Evolutionary conservation across 2,113 vertebrate genomes (phyloP).

Genomic region (Alethe castanea): DNA sequence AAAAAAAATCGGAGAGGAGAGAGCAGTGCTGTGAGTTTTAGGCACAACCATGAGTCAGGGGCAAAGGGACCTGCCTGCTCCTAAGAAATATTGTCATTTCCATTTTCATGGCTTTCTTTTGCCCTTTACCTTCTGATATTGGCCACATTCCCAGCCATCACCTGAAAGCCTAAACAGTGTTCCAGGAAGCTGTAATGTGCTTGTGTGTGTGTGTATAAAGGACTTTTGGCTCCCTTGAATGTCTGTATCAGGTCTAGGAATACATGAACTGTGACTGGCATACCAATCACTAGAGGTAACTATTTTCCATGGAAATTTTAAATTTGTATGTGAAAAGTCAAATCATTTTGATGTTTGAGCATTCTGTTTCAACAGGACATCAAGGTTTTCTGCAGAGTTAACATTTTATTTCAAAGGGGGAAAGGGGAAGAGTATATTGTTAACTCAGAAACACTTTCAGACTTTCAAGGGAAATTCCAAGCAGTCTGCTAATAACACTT

Average conservation of each 20-base stretch:
- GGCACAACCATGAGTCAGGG: not conserved
- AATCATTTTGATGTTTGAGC: not conserved
- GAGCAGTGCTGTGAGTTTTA: not conserved
- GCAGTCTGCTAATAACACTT: constrained; percentile 54
- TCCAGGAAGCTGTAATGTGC: constrained; percentile 43
- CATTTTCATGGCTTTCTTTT: constrained; percentile 37
- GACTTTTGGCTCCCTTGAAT: constrained; percentile 15
- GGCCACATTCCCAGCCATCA: constrained; percentile 55
- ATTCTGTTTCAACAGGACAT: constrained; percentile 17
- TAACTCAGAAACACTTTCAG: constrained; percentile 40
- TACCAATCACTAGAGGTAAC: constrained; percentile 23
- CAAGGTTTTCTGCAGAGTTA: constrained; percentile 9
- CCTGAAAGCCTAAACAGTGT: constrained; percentile 49
- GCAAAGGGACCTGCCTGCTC: not conserved
- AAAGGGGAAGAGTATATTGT: constrained; percentile 1
- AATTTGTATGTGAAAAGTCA: constrained; percentile 44
- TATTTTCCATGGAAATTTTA: constrained; percentile 38
- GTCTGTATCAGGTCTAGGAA: constrained; percentile 23
- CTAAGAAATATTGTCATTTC: not conserved
- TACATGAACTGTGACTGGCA: constrained; percentile 31
- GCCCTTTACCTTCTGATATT: constrained; percentile 49
- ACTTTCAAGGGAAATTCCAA: constrained; percentile 42
- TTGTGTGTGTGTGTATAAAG: not conserved
- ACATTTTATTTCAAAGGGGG: not conserved
- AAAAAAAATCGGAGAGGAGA: not conserved